Conservation (phyloP, 1,140 invertebrate species). For the Drosophila ambigua region DNA sequence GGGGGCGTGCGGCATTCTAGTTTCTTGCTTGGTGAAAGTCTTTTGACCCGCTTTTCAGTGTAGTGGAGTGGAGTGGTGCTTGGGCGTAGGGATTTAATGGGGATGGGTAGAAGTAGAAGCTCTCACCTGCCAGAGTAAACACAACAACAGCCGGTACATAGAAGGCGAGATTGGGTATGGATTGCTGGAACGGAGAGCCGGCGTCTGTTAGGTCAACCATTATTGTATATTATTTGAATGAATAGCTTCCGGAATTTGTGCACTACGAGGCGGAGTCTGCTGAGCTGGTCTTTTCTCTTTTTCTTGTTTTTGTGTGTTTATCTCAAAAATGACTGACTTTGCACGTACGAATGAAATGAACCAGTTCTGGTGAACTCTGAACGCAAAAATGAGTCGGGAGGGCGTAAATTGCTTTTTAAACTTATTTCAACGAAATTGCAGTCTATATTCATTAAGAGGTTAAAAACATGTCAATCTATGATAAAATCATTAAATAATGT, state of each 20-base stretch:
- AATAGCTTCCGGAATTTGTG: conserved; percentile 1
- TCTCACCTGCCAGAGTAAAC: conserved; percentile 89
- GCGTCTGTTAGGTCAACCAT: conserved; percentile 86
- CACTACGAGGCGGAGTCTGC: no score
- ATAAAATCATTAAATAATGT: no score
- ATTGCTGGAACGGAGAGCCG: conserved; percentile 88
- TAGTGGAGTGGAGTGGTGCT: conserved; percentile 4
- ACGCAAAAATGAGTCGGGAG: no score
- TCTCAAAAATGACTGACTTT: no score
- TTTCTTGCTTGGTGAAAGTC: conserved; percentile 63
- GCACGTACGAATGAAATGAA: no score
- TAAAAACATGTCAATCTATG: no score
- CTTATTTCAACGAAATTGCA: no score
- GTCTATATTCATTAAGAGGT: no score
- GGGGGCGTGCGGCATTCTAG: conserved; percentile 14
- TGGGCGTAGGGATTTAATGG: not conserved
- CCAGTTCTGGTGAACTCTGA: no score
- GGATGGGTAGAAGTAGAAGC: not conserved
- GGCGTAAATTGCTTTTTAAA: no score
- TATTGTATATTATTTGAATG: conserved; percentile 64
- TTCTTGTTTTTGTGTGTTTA: no score
- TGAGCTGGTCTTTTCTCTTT: no score
- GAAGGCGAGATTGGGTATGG: conserved; percentile 91
- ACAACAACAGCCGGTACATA: conserved; percentile 90
- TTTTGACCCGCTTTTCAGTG: conserved; percentile 54